Base-by-base conservation (phyloP, 2,797 vertebrate genomes). In the Semotilus atromaculatus region DNA sequence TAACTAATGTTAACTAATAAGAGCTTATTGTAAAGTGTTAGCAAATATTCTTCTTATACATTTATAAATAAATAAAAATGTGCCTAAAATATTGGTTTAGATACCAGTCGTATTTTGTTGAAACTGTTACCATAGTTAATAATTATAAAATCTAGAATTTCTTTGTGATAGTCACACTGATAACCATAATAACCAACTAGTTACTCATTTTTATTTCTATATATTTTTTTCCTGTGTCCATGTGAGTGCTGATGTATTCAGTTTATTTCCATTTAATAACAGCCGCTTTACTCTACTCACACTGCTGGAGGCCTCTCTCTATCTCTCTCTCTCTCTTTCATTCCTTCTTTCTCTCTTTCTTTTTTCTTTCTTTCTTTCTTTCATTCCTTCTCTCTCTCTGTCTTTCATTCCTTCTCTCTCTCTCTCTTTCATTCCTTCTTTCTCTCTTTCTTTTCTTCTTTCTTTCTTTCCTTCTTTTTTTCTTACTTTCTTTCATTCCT, bases 261-360 rank as follows among this genome's bases (percentile, higher is more conserved):
- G 11, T 67, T 36, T 36, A 48, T 68, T 40, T 70, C 29, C 48
- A 14, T 38, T 81, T 70, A 55, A 29, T 45, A 62, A 88, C 85
- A 84, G 67, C 64, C 80, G 88, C 34, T 75, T 8, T 64, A 86
- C 92, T 91, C 91, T 87, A 21, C 80, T 81, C 55, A 84, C 70
- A 45, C 38, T 45, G n/a, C 74, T 66, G 45, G 73, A 81, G 74
- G 68, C 58, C 36, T 26, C 34, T 36, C 5, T 36, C 34, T 36
- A 5, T 36, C 34, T 5, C 5, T 36, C 5, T 5, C 0, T 36
- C 5, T 36, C 5, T 36, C 34, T 36, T 36, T 36, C 34, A 31
- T 31, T 36, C 3, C 5, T 36, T 36, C 5, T 3, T 36, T 36
- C 36, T 6, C 6, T 36, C 5, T 36, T 6, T 6, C 36, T 38